Percentiles rank a stretch among this genome's conserved stretches.
phyloP scores from a whole-genome alignment of 2,888 invertebrate genomes.

The Euplexia lucipara region DNA sequence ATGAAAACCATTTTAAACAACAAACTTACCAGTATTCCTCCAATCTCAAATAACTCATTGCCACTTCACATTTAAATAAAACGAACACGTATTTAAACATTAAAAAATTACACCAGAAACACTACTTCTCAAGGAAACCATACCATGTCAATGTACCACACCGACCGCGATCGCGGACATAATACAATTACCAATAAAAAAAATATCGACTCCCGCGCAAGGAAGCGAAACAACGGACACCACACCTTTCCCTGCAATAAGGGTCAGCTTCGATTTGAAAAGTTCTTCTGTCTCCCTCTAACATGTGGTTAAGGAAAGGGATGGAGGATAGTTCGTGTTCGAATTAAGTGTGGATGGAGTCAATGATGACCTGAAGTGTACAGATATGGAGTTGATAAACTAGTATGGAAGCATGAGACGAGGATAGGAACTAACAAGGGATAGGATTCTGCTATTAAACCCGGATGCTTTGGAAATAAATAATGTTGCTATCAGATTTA shows the following conservation, averaged over 20 bases:
- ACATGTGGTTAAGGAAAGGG: constrained; percentile 20
- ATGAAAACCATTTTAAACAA: not conserved
- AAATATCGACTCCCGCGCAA: constrained; percentile 65
- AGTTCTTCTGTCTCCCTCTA: constrained; percentile 32
- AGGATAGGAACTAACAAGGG: constrained; percentile 1
- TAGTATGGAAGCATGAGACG: constrained; percentile 26
- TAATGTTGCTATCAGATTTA: not conserved
- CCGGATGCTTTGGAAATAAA: not conserved
- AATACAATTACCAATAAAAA: constrained; percentile 57
- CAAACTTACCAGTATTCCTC: constrained; percentile 32
- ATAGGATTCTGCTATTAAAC: not conserved
- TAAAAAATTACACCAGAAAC: constrained; percentile 4
- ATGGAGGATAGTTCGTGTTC: constrained; percentile 40
- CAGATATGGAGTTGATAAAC: constrained; percentile 46
- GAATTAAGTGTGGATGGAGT: constrained; percentile 50
- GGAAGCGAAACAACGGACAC: constrained; percentile 67
- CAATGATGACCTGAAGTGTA: constrained; percentile 38
- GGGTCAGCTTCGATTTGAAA: constrained; percentile 61
- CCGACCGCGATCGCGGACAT: constrained; percentile 55
- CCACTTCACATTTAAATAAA: constrained; percentile 40
- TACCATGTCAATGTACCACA: constrained; percentile 29
- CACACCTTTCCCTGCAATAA: constrained; percentile 64
- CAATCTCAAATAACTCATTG: constrained; percentile 41
- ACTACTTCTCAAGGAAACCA: constrained; percentile 19
- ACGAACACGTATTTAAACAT: constrained; percentile 41